Percentiles rank a stretch among this genome's conserved stretches.
These are phyloP conservation scores for Myiagra hebetior DNA, from an alignment of 2,113 vertebrate species.

Conservation along the genomic window DNA sequence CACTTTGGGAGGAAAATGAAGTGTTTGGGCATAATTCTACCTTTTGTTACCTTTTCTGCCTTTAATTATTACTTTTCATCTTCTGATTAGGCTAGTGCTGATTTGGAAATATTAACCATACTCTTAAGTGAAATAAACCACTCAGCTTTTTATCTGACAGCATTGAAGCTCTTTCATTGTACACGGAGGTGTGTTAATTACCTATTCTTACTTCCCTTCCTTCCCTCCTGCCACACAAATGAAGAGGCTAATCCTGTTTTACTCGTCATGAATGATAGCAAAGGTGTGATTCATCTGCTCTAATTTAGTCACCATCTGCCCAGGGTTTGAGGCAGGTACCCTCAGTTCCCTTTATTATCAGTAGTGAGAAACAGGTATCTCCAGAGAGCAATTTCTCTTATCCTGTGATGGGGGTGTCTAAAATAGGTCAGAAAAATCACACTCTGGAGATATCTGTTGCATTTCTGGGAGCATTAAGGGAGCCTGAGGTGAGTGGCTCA, in stretches of 20 bases:
- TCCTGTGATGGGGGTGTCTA: neutral
- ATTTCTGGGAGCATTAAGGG: neutral
- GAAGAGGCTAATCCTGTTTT: neutral
- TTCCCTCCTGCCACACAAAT: neutral
- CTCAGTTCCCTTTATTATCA: neutral
- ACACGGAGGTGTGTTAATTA: neutral
- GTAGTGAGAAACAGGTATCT: neutral
- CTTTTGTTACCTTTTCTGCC: neutral
- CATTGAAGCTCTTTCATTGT: neutral
- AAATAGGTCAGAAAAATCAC: constrained; percentile 11
- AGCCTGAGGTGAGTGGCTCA: neutral
- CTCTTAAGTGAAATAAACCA: neutral
- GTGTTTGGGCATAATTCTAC: neutral
- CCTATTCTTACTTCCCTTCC: neutral
- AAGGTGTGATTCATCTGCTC: constrained; percentile 39
- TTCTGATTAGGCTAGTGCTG: neutral
- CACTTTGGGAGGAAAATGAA: neutral
- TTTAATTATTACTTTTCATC: neutral
- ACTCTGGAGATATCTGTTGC: neutral
- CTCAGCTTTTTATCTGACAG: neutral
- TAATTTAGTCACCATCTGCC: constrained; percentile 46
- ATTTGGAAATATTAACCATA: neutral
- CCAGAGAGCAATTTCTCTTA: constrained; percentile 26
- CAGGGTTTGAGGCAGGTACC: constrained; percentile 12
- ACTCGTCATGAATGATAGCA: neutral